phyloP scores from a whole-genome alignment of 2,113 vertebrate genomes.

The Syrmaticus mikado region DNA sequence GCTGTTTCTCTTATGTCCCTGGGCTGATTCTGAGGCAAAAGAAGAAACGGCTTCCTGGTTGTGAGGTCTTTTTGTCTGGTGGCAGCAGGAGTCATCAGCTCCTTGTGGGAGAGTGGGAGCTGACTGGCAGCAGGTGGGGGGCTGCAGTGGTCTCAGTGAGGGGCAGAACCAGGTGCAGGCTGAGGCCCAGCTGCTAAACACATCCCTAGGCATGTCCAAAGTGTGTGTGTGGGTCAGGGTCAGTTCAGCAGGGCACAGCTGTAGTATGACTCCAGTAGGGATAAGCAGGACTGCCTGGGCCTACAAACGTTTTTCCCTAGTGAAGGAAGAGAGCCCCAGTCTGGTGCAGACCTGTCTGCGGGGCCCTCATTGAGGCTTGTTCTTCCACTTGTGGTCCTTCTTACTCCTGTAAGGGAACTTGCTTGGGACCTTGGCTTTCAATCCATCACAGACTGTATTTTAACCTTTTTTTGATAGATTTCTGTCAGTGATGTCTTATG shows the following conservation, averaged over 20 bases:
- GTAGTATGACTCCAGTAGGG: background rate
- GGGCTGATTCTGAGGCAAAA: background rate
- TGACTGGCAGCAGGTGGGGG: background rate
- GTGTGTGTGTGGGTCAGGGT: rapidly evolving
- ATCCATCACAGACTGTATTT: background rate
- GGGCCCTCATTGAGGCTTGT: background rate
- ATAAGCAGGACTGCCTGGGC: background rate
- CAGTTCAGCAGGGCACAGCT: background rate
- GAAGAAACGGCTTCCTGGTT: background rate
- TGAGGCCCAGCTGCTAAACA: rapidly evolving
- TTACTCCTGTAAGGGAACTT: background rate
- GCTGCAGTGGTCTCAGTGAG: background rate
- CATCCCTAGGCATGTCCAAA: background rate
- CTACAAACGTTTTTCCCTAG: background rate
- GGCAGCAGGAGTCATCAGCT: background rate
- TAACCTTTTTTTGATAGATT: background rate
- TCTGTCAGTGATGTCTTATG: background rate
- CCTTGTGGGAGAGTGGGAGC: rapidly evolving
- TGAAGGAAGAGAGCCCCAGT: background rate
- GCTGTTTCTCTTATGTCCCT: background rate
- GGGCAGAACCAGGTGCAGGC: background rate
- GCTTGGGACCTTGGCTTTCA: rapidly evolving
- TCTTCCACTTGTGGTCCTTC: background rate
- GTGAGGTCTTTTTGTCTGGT: background rate
- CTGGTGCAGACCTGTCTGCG: background rate